Base-by-base conservation (phyloP, 2,797 vertebrate genomes). In the Lepilemur septentrionalis region DNA sequence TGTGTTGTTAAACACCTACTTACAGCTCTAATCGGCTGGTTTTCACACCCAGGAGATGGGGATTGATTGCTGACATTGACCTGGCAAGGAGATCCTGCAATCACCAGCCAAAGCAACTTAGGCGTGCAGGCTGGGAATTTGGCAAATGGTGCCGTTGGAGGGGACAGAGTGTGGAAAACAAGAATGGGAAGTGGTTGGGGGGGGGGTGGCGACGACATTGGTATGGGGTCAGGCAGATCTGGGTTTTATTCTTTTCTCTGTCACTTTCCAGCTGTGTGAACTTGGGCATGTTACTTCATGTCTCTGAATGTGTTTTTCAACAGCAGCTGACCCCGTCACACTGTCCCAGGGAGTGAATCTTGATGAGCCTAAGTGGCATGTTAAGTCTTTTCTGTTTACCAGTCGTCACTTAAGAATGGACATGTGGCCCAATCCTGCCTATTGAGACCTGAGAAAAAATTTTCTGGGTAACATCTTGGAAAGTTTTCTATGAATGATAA, bases 21-120 rank as follows among this genome's bases (percentile, higher is more conserved):
- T 94, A 98, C 88, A 73, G 67, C 85, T 97, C 95, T 97, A 90
- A 96, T 97, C 43, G 41, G 85, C 96, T 97, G 82, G 70, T 97
- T 97, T 97, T 95, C 97, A 95, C 0, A 0, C 90, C 50, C 65
- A 84, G 93, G 86, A 97, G 78, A 94, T 67, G 83, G 50, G 32
- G 94, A 91, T 96, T 95, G 95, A 97, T 93, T 96, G 84, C 96
- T 97, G 96, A 95, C 97, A 89, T 5, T 81, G 94, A 96, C 95
- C 94, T 97, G 96, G 94, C 96, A 93, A 65, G 32, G 32, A 91
- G 32, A 43, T 80, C 38, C 89, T 80, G 65, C 23, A 7, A 38
- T 83, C 89, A 92, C 50, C 93, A 94, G 97, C 89, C 96, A 93
- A 91, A 91, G 90, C 0, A 8, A 94, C 86, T 46, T 30, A 91